These are phyloP conservation scores for Struthio camelus DNA, from an alignment of 2,113 vertebrate species.

Conservation along the genomic window DNA sequence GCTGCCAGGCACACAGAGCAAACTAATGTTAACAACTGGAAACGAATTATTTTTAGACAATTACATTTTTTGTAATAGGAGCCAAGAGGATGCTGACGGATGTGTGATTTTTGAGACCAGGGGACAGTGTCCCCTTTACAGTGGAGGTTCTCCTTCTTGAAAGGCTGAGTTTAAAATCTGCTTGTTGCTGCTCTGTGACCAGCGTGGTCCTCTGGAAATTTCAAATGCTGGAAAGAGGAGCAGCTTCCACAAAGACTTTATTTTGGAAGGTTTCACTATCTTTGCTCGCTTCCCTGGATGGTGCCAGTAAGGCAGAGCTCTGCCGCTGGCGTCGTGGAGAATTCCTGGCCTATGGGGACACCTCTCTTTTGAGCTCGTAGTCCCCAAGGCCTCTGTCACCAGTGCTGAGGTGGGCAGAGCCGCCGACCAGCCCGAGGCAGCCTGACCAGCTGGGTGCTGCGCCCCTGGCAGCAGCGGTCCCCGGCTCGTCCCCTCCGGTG, in stretches of 20 bases:
- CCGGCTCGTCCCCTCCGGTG: background rate
- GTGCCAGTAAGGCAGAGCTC: background rate
- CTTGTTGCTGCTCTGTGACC: background rate
- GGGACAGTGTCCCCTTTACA: background rate
- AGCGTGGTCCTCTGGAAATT: background rate
- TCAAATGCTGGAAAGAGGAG: background rate
- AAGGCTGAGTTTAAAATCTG: background rate
- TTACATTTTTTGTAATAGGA: background rate
- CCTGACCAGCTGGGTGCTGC: background rate
- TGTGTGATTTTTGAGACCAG: background rate
- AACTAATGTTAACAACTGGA: background rate
- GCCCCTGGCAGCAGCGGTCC: background rate
- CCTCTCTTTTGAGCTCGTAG: background rate
- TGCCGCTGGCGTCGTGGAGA: background rate
- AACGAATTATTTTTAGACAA: background rate
- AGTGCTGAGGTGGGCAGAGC: background rate
- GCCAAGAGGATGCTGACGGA: background rate
- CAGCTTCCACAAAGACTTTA: background rate
- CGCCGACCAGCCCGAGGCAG: background rate
- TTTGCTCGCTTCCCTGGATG: background rate
- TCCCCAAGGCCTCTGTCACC: background rate
- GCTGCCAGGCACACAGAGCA: background rate
- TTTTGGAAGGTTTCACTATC: background rate
- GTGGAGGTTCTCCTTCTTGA: background rate
- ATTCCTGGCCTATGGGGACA: background rate